Base-by-base conservation (phyloP, 2,113 vertebrate genomes). In the Strix aluco region DNA sequence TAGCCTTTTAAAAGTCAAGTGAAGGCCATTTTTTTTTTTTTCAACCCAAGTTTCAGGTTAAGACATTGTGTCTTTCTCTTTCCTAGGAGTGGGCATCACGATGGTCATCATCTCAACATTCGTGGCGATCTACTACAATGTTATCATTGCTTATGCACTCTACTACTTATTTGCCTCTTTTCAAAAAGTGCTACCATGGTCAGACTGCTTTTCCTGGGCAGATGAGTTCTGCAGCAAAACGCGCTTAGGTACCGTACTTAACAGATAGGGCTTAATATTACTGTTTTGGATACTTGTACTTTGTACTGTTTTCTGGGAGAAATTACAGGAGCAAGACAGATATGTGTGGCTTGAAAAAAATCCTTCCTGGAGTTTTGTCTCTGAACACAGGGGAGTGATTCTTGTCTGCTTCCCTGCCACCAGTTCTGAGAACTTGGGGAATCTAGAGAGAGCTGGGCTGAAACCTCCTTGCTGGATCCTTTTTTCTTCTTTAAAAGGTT, bases 141-240 rank as follows among this genome's bases (percentile, higher is more conserved):
- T 99, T 67, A 99, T 99, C 96, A 98, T 99, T 34, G 98, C 98
- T 86, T 99, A 99, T 69, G 99, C 99, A 19, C 96, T 99, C 83
- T 99, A 99, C 97, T 99, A 99, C 96, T 96, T 99, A 81, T 99
- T 99, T 93, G 99, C 99, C 67, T 99, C 99, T 18, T 99, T 99
- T 98, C 99, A 98, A 98, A 98, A 81, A 86, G 98, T 98, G 36
- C 88, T 99, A 20, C 99, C 99, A 0, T 99, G 99, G 99, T 97
- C 98, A 8, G 88, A 92, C 5, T 99, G 99, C 95, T 94, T 97
- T 89, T 94, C 82, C 29, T 98, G 98, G 99, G 96, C 98, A 38
- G 97, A 98, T 61, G 69, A 71, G 8, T 97, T 97, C 72, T 99
- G 99, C 97, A 99, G 98, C 94, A 95, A 91, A 88, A 97, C 91